Evolutionary conservation across 2,797 vertebrate genomes (phyloP).

Genomic region (Ataeniobius toweri): DNA sequence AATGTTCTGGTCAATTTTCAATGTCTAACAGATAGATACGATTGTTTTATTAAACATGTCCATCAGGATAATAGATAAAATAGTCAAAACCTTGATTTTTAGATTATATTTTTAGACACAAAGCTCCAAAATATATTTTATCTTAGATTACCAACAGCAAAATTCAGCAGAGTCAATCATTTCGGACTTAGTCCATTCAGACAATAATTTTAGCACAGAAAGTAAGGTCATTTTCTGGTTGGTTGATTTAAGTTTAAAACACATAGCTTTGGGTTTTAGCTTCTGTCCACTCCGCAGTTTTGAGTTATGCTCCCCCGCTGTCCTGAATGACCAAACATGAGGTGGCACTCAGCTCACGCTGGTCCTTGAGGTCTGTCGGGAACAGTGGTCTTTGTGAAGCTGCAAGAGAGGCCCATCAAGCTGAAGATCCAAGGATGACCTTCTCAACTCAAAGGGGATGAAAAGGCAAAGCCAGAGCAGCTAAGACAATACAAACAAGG

Average conservation of each 20-base stretch:
- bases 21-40: no score
- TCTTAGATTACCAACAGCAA: no score
- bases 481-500: neutral
- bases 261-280: constrained; percentile 30
- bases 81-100: neutral
- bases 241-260: constrained; percentile 13
- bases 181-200: neutral
- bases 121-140: neutral
- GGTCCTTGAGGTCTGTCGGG: constrained; percentile 55
- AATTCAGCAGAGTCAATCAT: neutral
- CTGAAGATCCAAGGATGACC: neutral
- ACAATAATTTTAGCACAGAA: neutral
- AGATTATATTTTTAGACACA: neutral
- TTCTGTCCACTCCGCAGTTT: constrained; percentile 16
- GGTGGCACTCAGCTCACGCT: constrained; percentile 75
- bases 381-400: constrained; percentile 26
- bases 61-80: neutral
- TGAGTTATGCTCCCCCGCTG: constrained; percentile 34
- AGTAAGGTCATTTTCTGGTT: neutral
- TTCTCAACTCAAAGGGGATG: neutral
- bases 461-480: neutral
- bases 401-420: neutral
- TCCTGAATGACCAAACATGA: constrained; percentile 63
- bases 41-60: neutral
- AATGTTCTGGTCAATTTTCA: no score